phyloP scores from a whole-genome alignment of 2,888 invertebrate species.

The Dasysyrphus albostriatus region DNA sequence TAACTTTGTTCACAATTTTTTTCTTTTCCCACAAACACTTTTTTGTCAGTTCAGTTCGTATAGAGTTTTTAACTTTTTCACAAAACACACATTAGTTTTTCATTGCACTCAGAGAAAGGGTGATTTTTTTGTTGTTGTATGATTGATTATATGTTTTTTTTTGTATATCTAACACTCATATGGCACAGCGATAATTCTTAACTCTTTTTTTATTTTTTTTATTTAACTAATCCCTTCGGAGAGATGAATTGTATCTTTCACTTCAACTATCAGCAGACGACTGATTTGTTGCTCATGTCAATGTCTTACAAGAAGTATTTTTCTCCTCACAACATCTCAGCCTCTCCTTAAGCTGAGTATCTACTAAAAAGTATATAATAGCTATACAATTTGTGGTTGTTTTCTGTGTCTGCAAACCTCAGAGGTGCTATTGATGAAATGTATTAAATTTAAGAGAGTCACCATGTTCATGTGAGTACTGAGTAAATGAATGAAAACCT shows the following conservation, averaged over 20 bases:
- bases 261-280: slow-evolving; percentile 82
- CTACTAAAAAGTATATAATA: slow-evolving; percentile 42
- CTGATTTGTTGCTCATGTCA: slow-evolving; percentile 81
- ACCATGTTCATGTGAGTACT: background rate
- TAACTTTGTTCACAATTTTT: slow-evolving; percentile 27
- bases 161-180: slow-evolving; percentile 46
- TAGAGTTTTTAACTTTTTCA: slow-evolving; percentile 14
- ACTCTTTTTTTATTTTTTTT: slow-evolving; percentile 49
- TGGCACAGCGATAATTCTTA: slow-evolving; percentile 58
- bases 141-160: slow-evolving; percentile 11
- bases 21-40: slow-evolving; percentile 10
- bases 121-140: background rate
- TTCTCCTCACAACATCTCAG: slow-evolving; percentile 59
- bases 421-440: slow-evolving; percentile 43
- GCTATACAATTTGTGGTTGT: slow-evolving; percentile 36
- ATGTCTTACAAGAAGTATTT: slow-evolving; percentile 82
- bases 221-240: slow-evolving; percentile 50
- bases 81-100: slow-evolving; percentile 13
- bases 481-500: slow-evolving; percentile 6
- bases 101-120: background rate
- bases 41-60: slow-evolving; percentile 39
- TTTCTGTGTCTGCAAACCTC: slow-evolving; percentile 60
- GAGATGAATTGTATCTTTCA: slow-evolving; percentile 79
- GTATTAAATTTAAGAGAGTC: slow-evolving; percentile 61
- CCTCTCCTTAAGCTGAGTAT: slow-evolving; percentile 46